A percentile compares a stretch with the other conserved stretches of the same genome.
These are phyloP conservation scores for Heliconius congener DNA, from an alignment of 1,140 invertebrate species.

Conservation along the genomic window DNA sequence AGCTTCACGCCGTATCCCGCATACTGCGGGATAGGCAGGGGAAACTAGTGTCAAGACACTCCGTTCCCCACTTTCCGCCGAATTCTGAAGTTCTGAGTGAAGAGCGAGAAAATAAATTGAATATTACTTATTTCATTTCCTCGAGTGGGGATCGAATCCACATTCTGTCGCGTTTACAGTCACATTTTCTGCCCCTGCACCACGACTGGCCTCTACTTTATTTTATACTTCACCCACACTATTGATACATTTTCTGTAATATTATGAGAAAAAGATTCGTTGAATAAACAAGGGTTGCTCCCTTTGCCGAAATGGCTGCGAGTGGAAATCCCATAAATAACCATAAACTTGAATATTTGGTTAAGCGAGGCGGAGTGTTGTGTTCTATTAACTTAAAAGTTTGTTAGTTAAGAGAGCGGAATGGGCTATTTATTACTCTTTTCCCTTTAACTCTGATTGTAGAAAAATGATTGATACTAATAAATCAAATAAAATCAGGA, in stretches of 20 bases:
- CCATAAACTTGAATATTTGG: constrained; percentile 7
- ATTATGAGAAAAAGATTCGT: constrained; percentile 8
- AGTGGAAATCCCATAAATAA: constrained; percentile 9
- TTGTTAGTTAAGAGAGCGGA: neutral
- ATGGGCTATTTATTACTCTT: neutral
- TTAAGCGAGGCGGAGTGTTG: neutral
- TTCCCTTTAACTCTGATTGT: neutral
- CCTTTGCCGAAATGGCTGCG: neutral
- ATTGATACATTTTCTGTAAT: neutral
- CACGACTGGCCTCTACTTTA: neutral
- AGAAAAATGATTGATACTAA: neutral
- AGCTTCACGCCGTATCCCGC: no score
- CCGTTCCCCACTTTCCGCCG: no score
- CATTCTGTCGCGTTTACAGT: no score
- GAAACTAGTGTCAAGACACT: no score
- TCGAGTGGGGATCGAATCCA: no score
- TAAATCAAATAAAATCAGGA: no score
- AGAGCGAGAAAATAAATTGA: no score
- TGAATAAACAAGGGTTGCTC: constrained; percentile 11
- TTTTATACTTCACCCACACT: neutral
- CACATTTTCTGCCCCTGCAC: no score
- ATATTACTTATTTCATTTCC: no score
- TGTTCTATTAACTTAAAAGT: constrained; percentile 1
- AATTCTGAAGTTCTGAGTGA: no score
- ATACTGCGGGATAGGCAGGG: no score